Percentiles rank a stretch among this genome's conserved stretches.
Evolutionary conservation across 2,797 vertebrate genomes (phyloP).

Genomic region (Sorex maritimensis): DNA sequence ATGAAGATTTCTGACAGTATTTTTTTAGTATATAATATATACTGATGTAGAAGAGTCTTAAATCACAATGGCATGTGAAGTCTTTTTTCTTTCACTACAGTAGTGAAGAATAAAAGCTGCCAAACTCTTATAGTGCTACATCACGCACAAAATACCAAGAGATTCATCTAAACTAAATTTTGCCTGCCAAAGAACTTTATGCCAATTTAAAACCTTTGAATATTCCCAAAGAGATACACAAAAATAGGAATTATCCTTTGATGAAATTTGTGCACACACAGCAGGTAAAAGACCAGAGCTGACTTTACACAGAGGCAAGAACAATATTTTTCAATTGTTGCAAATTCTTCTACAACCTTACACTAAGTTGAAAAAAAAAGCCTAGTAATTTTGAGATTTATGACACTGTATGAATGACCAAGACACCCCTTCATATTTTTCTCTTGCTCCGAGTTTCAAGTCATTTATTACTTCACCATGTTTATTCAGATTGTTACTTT

Average conservation of each 20-base stretch:
- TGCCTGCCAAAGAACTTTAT: constrained; percentile 15
- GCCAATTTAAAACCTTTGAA: constrained; percentile 30
- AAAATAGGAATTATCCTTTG: constrained; percentile 49
- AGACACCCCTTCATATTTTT: neutral
- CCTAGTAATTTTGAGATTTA: neutral
- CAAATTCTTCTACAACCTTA: neutral
- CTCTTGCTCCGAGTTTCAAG: constrained; percentile 16
- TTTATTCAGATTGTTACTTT: neutral
- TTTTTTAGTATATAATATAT: neutral
- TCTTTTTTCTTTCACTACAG: constrained; percentile 34
- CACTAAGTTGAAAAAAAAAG: constrained; percentile 53
- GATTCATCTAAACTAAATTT: constrained; percentile 28
- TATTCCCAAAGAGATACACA: constrained; percentile 52
- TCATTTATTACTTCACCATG: neutral
- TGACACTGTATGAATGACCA: neutral
- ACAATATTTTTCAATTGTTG: constrained; percentile 22
- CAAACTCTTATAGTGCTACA: neutral
- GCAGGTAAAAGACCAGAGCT: constrained; percentile 51
- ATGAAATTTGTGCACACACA: neutral
- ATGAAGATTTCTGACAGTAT: neutral
- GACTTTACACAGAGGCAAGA: constrained; percentile 2
- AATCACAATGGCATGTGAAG: neutral
- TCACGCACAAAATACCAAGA: neutral
- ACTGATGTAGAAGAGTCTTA: constrained; percentile 3
- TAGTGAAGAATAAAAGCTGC: neutral